Conservation (phyloP, 2,797 vertebrate genomes). For the Sebastes cheni region DNA sequence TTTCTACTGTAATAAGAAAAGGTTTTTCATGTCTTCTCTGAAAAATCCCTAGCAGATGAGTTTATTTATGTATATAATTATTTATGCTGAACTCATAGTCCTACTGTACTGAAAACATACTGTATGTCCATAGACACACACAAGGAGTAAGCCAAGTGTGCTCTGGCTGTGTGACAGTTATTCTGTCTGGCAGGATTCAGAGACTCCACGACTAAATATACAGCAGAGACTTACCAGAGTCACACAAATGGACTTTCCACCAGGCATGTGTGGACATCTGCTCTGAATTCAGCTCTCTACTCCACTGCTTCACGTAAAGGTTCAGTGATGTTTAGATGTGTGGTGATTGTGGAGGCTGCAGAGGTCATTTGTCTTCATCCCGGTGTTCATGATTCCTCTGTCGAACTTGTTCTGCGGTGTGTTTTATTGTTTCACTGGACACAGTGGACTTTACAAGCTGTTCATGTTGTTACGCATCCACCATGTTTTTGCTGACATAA, state of each 20-base stretch:
- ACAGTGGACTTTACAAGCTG: not conserved
- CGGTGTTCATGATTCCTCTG: constrained; percentile 1
- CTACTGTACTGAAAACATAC: constrained; percentile 27
- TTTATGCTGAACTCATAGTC: constrained; percentile 27
- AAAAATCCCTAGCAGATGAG: constrained; percentile 10
- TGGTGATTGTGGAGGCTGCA: not conserved
- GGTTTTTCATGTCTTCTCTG: constrained; percentile 21
- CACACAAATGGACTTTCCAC: constrained; percentile 13
- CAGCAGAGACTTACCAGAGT: constrained; percentile 30
- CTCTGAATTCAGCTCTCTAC: constrained; percentile 2
- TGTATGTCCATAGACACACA: constrained; percentile 6
- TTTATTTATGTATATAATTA: constrained; percentile 34
- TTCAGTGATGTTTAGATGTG: constrained; percentile 9
- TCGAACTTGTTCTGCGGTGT: not conserved
- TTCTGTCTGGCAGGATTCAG: constrained; percentile 44
- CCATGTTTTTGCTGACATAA: not conserved
- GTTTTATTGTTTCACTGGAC: not conserved
- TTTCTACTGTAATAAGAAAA: constrained; percentile 22
- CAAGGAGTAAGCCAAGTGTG: constrained; percentile 22
- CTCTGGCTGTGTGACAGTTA: constrained; percentile 45
- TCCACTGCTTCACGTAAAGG: not conserved
- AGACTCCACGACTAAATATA: constrained; percentile 39
- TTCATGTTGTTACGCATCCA: not conserved
- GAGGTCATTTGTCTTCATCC: constrained; percentile 40
- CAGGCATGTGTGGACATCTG: constrained; percentile 9